Percentiles rank a stretch among this genome's conserved stretches.
Evolutionary conservation across 1,140 invertebrate genomes (phyloP).

Genomic region (Atta colombica): DNA sequence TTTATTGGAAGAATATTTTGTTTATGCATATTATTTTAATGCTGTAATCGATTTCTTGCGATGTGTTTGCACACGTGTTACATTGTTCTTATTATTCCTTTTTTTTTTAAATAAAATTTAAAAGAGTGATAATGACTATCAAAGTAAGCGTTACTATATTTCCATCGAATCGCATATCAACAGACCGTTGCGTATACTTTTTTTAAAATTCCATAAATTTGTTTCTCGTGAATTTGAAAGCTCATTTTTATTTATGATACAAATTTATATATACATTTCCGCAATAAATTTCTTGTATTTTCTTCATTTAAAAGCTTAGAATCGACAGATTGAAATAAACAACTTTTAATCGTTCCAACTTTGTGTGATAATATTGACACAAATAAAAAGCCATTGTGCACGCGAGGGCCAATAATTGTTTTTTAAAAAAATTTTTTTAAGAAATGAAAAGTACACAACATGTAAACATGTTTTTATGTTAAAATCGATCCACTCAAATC

Average conservation of each 20-base stretch:
- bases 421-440: too few relatives aligned
- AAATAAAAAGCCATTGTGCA: neutral
- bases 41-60: conserved; percentile 21
- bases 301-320: neutral
- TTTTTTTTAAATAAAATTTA: neutral
- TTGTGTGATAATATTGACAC: neutral
- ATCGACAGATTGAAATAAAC: conserved; percentile 31
- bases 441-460: too few relatives aligned
- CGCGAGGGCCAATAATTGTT: neutral
- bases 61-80: conserved; percentile 12
- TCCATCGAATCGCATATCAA: neutral
- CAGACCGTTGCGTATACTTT: neutral
- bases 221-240: neutral
- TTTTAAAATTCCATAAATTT: conserved; percentile 12
- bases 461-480: too few relatives aligned
- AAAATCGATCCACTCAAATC: too few relatives aligned
- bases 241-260: conserved; percentile 18
- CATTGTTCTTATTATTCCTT: neutral
- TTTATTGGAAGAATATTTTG: conserved; percentile 50
- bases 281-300: conserved; percentile 23
- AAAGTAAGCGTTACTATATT: neutral
- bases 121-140: neutral
- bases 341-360: neutral
- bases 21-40: neutral
- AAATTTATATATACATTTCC: conserved; percentile 28